A percentile compares a stretch with the other conserved stretches of the same genome.
Conservation (phyloP, 2,888 invertebrate genomes). For the Seira musarum region DNA sequence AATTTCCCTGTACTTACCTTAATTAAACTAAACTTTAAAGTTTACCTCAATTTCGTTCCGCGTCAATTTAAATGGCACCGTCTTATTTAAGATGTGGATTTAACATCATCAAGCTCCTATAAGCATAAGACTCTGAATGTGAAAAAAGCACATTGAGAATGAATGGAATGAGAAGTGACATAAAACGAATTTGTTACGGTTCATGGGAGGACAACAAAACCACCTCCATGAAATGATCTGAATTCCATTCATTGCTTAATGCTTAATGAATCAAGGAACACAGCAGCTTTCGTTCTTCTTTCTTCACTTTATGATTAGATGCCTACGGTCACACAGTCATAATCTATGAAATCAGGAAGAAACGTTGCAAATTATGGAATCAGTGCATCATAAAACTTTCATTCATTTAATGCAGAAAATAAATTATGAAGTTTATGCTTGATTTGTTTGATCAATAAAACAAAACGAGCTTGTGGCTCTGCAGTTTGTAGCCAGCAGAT, state of each 20-base stretch:
- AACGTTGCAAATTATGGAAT: constrained; percentile 7
- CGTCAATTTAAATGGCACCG: too few relatives aligned
- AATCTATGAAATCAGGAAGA: constrained; percentile 7
- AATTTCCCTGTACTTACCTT: too few relatives aligned
- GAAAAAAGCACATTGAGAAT: too few relatives aligned
- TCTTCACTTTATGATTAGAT: neutral
- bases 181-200: neutral
- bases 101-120: too few relatives aligned
- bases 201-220: neutral
- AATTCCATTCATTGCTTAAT: neutral
- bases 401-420: neutral
- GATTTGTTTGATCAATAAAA: constrained; percentile 8
- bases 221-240: neutral
- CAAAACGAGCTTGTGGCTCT: too few relatives aligned
- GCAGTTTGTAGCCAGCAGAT: too few relatives aligned
- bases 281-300: neutral
- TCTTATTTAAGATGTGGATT: too few relatives aligned
- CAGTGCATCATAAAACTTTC: neutral
- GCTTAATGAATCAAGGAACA: too few relatives aligned
- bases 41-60: too few relatives aligned
- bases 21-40: too few relatives aligned
- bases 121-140: too few relatives aligned
- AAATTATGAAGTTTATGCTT: neutral
- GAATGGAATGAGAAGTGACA: too few relatives aligned
- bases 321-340: neutral